Conservation (phyloP, 2,888 invertebrate genomes). For the Zaprionus bogoriensis region DNA sequence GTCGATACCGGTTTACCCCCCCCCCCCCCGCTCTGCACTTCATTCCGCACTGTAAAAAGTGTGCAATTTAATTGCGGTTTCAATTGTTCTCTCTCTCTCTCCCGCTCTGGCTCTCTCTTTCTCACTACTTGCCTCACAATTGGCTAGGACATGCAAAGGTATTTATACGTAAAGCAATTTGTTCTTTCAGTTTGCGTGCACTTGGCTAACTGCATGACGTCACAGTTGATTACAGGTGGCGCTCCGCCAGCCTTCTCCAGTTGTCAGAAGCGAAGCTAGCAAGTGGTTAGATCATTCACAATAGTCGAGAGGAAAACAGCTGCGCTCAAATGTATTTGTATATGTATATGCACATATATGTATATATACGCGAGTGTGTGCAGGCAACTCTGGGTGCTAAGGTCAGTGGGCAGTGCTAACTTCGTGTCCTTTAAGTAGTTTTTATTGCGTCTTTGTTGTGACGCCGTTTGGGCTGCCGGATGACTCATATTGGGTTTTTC, state of each 20-base stretch:
- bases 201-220: slow-evolving; percentile 53
- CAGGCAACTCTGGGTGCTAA: too few species aligned
- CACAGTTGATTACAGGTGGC: slow-evolving; percentile 74
- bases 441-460: slow-evolving; percentile 68
- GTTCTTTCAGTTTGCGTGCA: slow-evolving; percentile 48
- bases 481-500: slow-evolving; percentile 53
- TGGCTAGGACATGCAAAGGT: slow-evolving; percentile 55
- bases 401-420: slow-evolving; percentile 35
- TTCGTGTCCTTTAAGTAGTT: slow-evolving; percentile 62
- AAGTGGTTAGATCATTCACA: slow-evolving; percentile 73
- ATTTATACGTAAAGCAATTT: slow-evolving; percentile 45
- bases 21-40: slow-evolving; percentile 1
- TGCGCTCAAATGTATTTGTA: slow-evolving; percentile 34
- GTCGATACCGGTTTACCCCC: slow-evolving; percentile 61
- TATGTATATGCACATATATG: slow-evolving; percentile 7
- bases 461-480: slow-evolving; percentile 51
- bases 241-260: slow-evolving; percentile 22
- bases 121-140: slow-evolving; percentile 5
- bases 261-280: slow-evolving; percentile 46
- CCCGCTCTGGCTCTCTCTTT: neutral
- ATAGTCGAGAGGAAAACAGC: slow-evolving; percentile 45
- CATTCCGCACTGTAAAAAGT: slow-evolving; percentile 36
- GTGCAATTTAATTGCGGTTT: slow-evolving; percentile 73
- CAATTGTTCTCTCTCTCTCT: slow-evolving; percentile 50
- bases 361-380: neutral